Evolutionary conservation across 1,140 invertebrate genomes (phyloP).

Genomic region (Drosophila nebulosa): DNA sequence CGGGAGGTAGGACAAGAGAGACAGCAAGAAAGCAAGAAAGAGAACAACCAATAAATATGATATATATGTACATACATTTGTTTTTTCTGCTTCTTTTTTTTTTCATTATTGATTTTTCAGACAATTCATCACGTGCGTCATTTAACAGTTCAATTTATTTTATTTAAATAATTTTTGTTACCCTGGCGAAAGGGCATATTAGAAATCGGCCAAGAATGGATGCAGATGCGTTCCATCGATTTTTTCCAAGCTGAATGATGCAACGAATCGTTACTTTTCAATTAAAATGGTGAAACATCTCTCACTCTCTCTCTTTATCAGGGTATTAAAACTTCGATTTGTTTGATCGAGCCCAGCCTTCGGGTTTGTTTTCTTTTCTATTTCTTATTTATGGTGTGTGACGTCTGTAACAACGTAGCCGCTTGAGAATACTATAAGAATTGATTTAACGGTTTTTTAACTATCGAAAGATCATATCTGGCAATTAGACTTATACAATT

Average conservation of each 20-base stretch:
- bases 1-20: neutral
- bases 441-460: neutral
- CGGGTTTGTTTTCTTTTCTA: no score
- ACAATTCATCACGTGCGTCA: slow-evolving; percentile 73
- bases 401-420: neutral
- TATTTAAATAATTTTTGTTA: slow-evolving; percentile 35
- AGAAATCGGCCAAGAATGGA: no score
- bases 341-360: neutral
- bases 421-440: neutral
- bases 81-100: neutral
- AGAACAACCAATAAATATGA: slow-evolving; percentile 16
- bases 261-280: no score
- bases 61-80: neutral
- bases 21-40: neutral
- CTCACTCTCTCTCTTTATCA: neutral
- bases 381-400: neutral
- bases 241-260: no score
- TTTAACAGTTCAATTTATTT: slow-evolving; percentile 74
- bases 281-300: no score
- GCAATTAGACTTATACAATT: neutral
- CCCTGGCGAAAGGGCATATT: neutral
- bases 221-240: no score
- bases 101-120: slow-evolving; percentile 15
- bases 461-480: neutral
- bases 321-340: neutral